Conservation (phyloP, 2,888 invertebrate species). For the Epiblema foenella region DNA sequence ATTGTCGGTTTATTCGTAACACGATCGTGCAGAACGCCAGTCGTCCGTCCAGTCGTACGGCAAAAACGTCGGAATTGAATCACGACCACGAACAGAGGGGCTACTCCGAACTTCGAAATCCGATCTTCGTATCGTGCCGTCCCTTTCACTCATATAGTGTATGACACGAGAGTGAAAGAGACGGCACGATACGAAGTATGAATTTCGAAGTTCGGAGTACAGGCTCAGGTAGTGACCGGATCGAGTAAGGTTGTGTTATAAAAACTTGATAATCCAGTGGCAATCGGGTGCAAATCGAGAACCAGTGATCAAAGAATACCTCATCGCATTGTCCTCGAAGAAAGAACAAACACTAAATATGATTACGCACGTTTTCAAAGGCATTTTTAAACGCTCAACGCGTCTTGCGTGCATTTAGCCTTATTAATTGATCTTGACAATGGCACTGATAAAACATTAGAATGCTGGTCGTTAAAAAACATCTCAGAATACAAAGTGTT, state of each 20-base stretch:
- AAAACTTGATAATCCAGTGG: constrained; percentile 42
- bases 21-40: constrained; percentile 41
- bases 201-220: too few relatives aligned
- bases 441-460: background rate
- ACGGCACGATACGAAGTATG: too few relatives aligned
- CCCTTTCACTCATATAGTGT: too few relatives aligned
- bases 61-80: constrained; percentile 58
- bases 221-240: too few relatives aligned
- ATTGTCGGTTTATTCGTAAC: constrained; percentile 35
- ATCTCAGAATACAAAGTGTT: background rate
- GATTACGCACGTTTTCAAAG: constrained; percentile 3
- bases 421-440: background rate
- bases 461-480: background rate
- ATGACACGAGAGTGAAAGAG: too few relatives aligned
- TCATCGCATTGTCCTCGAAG: constrained; percentile 18
- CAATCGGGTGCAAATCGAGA: constrained; percentile 15
- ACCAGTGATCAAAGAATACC: constrained; percentile 25
- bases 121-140: too few relatives aligned
- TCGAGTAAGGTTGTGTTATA: constrained; percentile 51
- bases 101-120: too few relatives aligned
- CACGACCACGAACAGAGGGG: constrained; percentile 51
- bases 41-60: constrained; percentile 45
- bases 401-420: background rate
- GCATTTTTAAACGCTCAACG: background rate
- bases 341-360: background rate